These are phyloP conservation scores for Suncus etruscus DNA, from an alignment of 2,113 vertebrate species.

Conservation along the genomic window DNA sequence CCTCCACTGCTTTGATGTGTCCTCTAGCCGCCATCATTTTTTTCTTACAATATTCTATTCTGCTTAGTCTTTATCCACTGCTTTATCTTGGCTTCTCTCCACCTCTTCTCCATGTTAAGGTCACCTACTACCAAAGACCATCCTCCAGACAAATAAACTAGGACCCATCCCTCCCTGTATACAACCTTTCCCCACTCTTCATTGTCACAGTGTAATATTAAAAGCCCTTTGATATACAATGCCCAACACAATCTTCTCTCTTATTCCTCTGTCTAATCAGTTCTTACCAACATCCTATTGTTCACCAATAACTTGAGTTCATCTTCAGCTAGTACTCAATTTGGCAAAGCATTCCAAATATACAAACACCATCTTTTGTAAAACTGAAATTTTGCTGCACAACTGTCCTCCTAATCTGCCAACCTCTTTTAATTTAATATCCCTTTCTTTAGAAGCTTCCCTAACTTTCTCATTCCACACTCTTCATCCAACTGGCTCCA, in stretches of 20 bases:
- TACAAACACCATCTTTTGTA: accelerated
- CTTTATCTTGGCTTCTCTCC: background rate
- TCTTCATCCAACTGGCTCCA: background rate
- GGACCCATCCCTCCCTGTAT: background rate
- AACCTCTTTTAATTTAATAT: background rate
- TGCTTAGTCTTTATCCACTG: background rate
- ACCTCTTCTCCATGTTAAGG: background rate
- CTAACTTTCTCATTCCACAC: accelerated
- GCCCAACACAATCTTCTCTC: background rate
- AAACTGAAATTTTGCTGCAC: background rate
- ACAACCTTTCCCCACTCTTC: conserved; percentile 4
- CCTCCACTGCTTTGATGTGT: background rate
- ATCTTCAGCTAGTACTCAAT: background rate
- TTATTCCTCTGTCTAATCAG: background rate
- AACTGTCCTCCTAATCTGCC: background rate
- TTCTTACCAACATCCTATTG: background rate
- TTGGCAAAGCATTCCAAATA: background rate
- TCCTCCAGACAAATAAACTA: conserved; percentile 17
- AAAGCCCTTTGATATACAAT: background rate
- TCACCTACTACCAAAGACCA: background rate
- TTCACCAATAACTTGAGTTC: background rate
- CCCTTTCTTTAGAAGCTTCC: background rate
- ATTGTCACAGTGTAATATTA: conserved; percentile 1
- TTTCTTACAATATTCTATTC: background rate
- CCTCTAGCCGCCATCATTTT: no score